phyloP scores from a whole-genome alignment of 1,140 invertebrate genomes.

The Trachelipus rathkii region DNA sequence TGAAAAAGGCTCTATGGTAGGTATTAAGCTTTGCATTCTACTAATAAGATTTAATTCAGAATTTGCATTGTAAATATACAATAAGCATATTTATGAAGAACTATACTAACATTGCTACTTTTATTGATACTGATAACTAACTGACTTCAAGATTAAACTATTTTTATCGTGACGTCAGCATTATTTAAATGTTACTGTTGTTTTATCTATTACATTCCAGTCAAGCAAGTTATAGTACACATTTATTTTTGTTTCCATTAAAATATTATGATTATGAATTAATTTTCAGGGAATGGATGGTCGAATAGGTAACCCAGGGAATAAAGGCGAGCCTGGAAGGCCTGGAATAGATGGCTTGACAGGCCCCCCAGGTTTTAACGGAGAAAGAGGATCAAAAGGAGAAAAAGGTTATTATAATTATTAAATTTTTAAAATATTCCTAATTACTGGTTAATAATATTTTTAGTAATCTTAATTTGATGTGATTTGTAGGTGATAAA shows the following conservation, averaged over 20 bases:
- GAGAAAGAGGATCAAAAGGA: constrained; percentile 19
- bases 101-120: too few relatives aligned
- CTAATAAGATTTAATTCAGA: too few relatives aligned
- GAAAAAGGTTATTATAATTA: constrained; percentile 21
- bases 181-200: background rate
- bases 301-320: constrained; percentile 52
- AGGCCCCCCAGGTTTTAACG: constrained; percentile 25
- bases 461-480: background rate
- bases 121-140: too few relatives aligned
- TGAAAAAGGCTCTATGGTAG: constrained; percentile 62
- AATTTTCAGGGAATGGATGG: constrained; percentile 58
- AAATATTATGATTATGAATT: constrained; percentile 5
- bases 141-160: too few relatives aligned
- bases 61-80: too few relatives aligned
- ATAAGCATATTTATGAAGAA: too few relatives aligned
- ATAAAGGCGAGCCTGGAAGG: constrained; percentile 26
- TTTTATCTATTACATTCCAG: background rate
- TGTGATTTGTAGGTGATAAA: constrained; percentile 12
- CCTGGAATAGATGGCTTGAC: constrained; percentile 42
- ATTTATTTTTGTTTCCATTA: background rate
- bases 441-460: too few relatives aligned
- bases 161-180: too few relatives aligned
- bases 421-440: too few relatives aligned
- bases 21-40: constrained; percentile 2
- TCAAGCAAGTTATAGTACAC: background rate